Conservation (phyloP, 1,140 invertebrate species). For the Sycobia sp. region DNA sequence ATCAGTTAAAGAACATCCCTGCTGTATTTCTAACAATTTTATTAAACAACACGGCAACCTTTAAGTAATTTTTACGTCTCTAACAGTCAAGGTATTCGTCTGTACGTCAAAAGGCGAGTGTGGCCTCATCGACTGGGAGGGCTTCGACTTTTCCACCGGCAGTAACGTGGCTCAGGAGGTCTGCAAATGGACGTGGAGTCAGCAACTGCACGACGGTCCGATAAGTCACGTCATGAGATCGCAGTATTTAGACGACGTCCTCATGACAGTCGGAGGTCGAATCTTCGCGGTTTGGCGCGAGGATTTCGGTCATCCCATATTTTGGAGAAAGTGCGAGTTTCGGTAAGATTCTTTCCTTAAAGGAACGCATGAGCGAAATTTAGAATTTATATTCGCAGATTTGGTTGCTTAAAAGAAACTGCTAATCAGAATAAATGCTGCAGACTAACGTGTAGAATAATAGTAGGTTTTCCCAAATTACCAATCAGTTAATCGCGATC, state of each 20-base stretch:
- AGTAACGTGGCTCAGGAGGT: slow-evolving; percentile 64
- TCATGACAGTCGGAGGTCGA: slow-evolving; percentile 66
- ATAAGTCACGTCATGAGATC: slow-evolving; percentile 65
- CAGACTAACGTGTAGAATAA: no score
- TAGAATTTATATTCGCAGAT: no score
- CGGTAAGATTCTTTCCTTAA: no score
- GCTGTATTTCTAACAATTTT: no score
- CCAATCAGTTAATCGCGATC: no score
- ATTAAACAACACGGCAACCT: no score
- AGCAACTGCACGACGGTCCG: slow-evolving; percentile 71
- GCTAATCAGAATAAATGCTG: no score
- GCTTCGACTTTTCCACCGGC: slow-evolving; percentile 66
- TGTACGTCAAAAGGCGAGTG: slow-evolving; percentile 59
- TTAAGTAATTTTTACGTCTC: no score
- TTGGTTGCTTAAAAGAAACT: no score
- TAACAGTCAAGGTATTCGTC: slow-evolving; percentile 40
- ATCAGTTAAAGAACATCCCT: no score
- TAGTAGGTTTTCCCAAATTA: no score
- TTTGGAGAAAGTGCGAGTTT: slow-evolving; percentile 61
- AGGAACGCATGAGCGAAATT: no score
- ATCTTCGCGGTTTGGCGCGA: slow-evolving; percentile 67
- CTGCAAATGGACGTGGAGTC: slow-evolving; percentile 56
- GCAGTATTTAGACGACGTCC: slow-evolving; percentile 60
- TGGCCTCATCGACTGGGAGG: slow-evolving; percentile 64
- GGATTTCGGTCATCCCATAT: slow-evolving; percentile 58